Conservation (phyloP, 2,888 invertebrate genomes). For the Xestia c-nigrum region DNA sequence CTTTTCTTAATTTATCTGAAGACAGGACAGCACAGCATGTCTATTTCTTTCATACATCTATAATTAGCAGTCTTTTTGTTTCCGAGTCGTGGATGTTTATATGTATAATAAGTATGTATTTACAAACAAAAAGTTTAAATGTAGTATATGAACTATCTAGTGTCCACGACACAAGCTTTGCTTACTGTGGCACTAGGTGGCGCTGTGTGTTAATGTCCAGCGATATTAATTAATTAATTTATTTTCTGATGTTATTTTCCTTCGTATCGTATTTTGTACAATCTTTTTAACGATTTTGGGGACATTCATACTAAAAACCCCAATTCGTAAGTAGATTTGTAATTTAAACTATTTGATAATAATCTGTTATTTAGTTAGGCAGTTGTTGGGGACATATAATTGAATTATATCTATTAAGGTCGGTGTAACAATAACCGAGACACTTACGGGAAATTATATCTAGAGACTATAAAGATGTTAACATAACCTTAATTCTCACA, state of each 20-base stretch:
- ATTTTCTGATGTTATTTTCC: not conserved
- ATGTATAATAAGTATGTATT: too few species aligned
- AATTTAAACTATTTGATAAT: not conserved
- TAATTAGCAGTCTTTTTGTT: not conserved
- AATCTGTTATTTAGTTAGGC: not conserved
- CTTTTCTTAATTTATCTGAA: not conserved
- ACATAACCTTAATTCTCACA: conserved; percentile 46
- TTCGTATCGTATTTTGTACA: not conserved
- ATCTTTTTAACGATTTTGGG: not conserved
- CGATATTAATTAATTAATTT: too few species aligned
- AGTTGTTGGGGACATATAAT: not conserved
- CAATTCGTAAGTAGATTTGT: not conserved
- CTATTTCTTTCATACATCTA: not conserved
- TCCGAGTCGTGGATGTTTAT: too few species aligned
- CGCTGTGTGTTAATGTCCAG: too few species aligned
- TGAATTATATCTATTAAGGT: not conserved
- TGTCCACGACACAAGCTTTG: too few species aligned
- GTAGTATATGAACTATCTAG: too few species aligned
- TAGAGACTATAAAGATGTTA: conserved; percentile 27
- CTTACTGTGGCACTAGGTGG: too few species aligned
- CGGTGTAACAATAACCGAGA: not conserved
- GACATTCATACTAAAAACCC: not conserved
- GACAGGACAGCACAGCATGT: not conserved
- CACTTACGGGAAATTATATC: not conserved
- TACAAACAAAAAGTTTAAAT: too few species aligned